phyloP scores from a whole-genome alignment of 2,113 vertebrate genomes.

The Sander vitreus region DNA sequence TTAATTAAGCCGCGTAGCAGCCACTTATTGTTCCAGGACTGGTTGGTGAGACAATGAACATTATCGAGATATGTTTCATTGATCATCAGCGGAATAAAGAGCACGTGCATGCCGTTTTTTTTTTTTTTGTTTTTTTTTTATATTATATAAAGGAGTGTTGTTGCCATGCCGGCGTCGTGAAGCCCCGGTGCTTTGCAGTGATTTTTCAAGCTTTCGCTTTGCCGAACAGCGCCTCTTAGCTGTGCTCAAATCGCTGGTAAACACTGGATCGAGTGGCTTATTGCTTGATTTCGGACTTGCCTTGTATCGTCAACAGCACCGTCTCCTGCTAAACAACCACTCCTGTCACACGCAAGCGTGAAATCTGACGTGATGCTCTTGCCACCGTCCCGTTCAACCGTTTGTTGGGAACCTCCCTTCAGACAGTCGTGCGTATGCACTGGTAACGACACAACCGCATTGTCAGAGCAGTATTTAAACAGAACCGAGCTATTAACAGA shows the following conservation, averaged over 20 bases:
- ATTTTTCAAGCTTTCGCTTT: neutral
- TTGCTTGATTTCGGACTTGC: slow-evolving; percentile 28
- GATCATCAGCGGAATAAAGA: neutral
- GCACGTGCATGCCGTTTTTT: neutral
- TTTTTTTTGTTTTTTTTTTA: neutral
- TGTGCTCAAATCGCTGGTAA: neutral
- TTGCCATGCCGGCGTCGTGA: slow-evolving; percentile 52
- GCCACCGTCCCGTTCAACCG: slow-evolving; percentile 71
- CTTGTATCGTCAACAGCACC: slow-evolving; percentile 53
- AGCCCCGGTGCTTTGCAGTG: slow-evolving; percentile 42
- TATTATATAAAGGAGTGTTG: too few relatives aligned
- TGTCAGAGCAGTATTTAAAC: slow-evolving; percentile 51
- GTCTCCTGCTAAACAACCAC: slow-evolving; percentile 56
- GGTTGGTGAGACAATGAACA: neutral
- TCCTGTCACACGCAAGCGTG: slow-evolving; percentile 79
- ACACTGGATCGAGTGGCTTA: neutral
- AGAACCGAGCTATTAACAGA: slow-evolving; percentile 38
- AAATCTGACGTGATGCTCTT: slow-evolving; percentile 73
- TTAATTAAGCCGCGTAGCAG: neutral
- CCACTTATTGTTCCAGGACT: neutral
- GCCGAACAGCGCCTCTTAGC: slow-evolving; percentile 34
- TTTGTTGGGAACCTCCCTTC: slow-evolving; percentile 74
- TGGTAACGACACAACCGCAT: slow-evolving; percentile 49
- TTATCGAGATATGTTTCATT: neutral
- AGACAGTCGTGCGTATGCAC: slow-evolving; percentile 66